These are phyloP conservation scores for Nymphicus hollandicus DNA, from an alignment of 2,113 vertebrate genomes.

Conservation along the genomic window DNA sequence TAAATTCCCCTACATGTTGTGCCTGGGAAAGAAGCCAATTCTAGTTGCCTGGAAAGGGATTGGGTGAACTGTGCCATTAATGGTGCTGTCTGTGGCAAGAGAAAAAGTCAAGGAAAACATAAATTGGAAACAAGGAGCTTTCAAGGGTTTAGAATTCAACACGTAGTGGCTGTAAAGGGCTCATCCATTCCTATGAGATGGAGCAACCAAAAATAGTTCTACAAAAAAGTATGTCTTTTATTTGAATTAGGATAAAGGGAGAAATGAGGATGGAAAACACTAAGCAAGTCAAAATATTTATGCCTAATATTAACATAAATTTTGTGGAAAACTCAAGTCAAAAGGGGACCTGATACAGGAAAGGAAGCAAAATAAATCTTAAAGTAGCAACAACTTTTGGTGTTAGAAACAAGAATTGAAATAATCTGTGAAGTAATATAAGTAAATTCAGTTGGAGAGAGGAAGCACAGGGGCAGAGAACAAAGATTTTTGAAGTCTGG, in stretches of 20 bases:
- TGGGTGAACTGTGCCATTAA: neutral
- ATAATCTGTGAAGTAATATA: neutral
- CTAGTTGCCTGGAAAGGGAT: neutral
- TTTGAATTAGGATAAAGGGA: neutral
- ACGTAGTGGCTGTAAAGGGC: neutral
- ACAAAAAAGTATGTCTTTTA: neutral
- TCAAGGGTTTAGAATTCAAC: neutral
- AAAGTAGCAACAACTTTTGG: neutral
- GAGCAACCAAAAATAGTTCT: neutral
- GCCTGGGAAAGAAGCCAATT: neutral
- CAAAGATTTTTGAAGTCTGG: neutral
- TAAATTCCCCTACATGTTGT: neutral
- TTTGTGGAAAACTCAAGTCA: neutral
- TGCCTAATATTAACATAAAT: neutral
- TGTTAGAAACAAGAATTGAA: neutral
- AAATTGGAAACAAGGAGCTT: neutral
- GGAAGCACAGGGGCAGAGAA: neutral
- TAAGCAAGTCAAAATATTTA: neutral
- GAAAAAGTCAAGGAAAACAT: neutral
- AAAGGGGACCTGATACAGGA: neutral
- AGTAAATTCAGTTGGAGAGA: neutral
- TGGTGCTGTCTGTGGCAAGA: neutral
- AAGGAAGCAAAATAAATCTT: constrained; percentile 32
- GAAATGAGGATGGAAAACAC: neutral
- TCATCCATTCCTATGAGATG: neutral